phyloP scores from a whole-genome alignment of 2,797 vertebrate species.

The Eulemur albifrons region DNA sequence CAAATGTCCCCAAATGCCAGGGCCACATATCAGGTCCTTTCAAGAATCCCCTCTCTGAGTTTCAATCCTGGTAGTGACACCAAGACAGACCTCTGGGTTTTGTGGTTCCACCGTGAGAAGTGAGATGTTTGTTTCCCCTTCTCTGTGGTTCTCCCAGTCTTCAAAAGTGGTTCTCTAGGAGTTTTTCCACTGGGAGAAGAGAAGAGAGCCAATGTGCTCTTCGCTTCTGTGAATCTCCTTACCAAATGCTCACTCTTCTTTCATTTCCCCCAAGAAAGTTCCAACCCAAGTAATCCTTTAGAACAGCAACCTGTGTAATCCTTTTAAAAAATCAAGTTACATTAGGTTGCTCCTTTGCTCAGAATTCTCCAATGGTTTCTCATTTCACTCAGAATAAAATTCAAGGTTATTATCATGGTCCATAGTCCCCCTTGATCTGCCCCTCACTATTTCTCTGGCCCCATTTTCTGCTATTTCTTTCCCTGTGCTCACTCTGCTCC shows the following conservation, averaged over 20 bases:
- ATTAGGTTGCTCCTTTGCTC: background rate
- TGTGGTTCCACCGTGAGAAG: background rate
- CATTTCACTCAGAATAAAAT: background rate
- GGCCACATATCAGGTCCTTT: background rate
- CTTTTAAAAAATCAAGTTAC: slow-evolving; percentile 12
- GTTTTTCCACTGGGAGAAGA: background rate
- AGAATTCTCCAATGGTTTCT: background rate
- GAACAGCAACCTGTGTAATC: background rate
- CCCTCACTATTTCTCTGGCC: background rate
- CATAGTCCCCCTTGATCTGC: background rate
- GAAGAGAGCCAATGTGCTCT: background rate
- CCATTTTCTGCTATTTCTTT: background rate
- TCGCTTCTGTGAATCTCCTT: background rate
- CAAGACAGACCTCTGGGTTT: background rate
- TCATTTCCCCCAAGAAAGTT: background rate
- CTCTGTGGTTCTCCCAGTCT: background rate
- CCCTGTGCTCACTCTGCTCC: background rate
- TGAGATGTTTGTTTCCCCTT: background rate
- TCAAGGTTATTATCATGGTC: background rate
- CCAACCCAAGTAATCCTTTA: background rate
- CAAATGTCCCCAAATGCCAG: background rate
- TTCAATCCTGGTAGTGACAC: background rate
- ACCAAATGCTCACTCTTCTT: background rate
- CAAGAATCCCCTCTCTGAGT: background rate
- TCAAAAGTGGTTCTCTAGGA: background rate